Percentiles rank a stretch among this genome's conserved stretches.
These are phyloP conservation scores for Drosophila quinaria DNA, from an alignment of 2,888 invertebrate genomes.

Conservation along the genomic window DNA sequence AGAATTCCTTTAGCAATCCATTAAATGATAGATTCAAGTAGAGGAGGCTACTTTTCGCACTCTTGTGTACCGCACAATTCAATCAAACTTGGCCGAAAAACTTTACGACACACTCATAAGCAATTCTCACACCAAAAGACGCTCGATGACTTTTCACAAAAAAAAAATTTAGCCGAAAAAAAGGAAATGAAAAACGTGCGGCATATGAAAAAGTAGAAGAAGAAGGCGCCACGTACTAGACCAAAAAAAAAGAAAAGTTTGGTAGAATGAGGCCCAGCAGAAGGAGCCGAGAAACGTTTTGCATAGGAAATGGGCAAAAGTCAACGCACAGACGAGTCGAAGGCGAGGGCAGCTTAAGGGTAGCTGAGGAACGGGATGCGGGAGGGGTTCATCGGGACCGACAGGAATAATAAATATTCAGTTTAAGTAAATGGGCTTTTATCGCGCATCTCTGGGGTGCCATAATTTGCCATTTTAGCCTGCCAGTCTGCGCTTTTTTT, in stretches of 20 bases:
- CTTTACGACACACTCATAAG: conserved; percentile 70
- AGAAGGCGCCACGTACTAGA: conserved; percentile 54
- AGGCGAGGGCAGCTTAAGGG: not conserved
- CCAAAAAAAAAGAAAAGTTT: conserved; percentile 16
- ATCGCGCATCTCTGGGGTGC: conserved; percentile 80
- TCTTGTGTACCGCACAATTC: conserved; percentile 55
- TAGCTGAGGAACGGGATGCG: not conserved
- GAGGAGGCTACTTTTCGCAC: conserved; percentile 17
- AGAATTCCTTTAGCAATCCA: conserved; percentile 25
- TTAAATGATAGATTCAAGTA: conserved; percentile 15
- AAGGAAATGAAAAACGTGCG: conserved; percentile 68
- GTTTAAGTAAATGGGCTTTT: conserved; percentile 82
- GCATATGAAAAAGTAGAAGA: conserved; percentile 47
- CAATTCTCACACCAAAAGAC: conserved; percentile 13
- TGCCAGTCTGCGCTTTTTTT: conserved; percentile 50
- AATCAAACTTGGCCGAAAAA: conserved; percentile 67
- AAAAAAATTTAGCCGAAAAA: conserved; percentile 8
- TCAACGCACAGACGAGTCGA: conserved; percentile 43
- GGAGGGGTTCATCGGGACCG: conserved; percentile 62
- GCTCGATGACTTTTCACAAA: conserved; percentile 5
- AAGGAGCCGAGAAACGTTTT: conserved; percentile 63
- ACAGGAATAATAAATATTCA: conserved; percentile 82
- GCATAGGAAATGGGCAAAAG: conserved; percentile 74
- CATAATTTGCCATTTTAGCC: conserved; percentile 83
- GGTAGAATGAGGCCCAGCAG: conserved; percentile 17